Base-by-base conservation (phyloP, 35 echinoderm and acorn worm species). In the Ophiothrix spiculata region DNA sequence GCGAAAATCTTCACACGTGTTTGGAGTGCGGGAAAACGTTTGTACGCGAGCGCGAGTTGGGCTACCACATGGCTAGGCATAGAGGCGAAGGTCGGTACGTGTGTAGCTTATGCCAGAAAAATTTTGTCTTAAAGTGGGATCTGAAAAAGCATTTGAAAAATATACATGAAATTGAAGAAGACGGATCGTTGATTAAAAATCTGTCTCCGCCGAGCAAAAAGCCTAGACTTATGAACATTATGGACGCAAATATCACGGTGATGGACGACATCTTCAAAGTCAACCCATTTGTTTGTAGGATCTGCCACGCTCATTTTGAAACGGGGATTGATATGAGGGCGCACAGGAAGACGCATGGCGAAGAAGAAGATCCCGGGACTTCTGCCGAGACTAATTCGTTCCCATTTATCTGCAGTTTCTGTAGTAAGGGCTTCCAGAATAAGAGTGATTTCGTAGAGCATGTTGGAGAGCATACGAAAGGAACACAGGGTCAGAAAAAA, bases 391-490 rank as follows among this genome's bases (percentile, higher is more conserved):
- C 1, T 25, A 2, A 15, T 12, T 69, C 60, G 16, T 69, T 69
- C 23, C 60, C 60, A 6, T 69, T 12, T 28, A 69, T 69, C 25
- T 69, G 60, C 23, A 69, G 60, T 69, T 69, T 69, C 60, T 69
- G 60, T 25, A 69, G 60, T 69, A 69, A 69, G 60, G 60, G 60
- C 60, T 69, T 69, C 60, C 60, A 69, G 25, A 69, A 69, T n/a
- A 69, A 69, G 25, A 25, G 25, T 25, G 23, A 6, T 69, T 49
- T 69, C 29, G 60, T 69, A 2, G 60, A 69, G 23, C 60, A 69
- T 69, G 60, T 69, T 2, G 60, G 60, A 25, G 1, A 10, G 60
- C 60, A 69, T 69, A 69, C 60, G 3, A 69, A 69, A 69, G 60
- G 60, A 12, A 69, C 60, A 8, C 21, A 11, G 8, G 45, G 45